Base-by-base conservation (phyloP, 2,888 invertebrate genomes). In the Amblyteles armatorius region DNA sequence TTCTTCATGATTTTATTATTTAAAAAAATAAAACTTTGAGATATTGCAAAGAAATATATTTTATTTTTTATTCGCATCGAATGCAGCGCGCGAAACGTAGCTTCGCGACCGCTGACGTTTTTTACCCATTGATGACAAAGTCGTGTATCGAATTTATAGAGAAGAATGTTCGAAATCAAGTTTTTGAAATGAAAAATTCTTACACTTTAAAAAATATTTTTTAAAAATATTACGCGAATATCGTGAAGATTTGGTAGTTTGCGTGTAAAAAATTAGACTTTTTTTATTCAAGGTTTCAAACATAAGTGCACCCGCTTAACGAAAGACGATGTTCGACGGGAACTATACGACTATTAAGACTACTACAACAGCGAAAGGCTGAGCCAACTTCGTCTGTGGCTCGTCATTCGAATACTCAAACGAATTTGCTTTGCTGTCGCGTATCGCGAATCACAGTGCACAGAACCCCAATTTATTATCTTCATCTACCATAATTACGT, bases 331-430 rank as follows among this genome's bases (percentile, higher is more conserved):
- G 36, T 65, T 65, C 73, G 78, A 74, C 74, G 82, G 48, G 16
- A 84, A 87, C 79, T 79, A 44, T 22, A 52, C 72, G 44, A 78
- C 36, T 33, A 52, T 82, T 44, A 57, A n/a, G 67, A 67, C 44
- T 40, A 57, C 44, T 1, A 33, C 4, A 48, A 55, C 33, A 48
- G 57, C 48, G 60, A 52, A 69, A 48, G 55, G 65, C 78, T 36
- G 33, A 52, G 69, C 63, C 55, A 83, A 81, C 33, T 68, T 87
- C 77, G 85, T 88, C 86, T 82, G 83, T 90, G 88, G 87, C 87
- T 88, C 86, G 86, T 73, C 80, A 80, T 84, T 88, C 86, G 86
- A 90, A 90, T 89, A 90, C 88, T 88, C 89, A 87, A 86, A 81
- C 73, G 77, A 83, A 85, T 88, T 82, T 82, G 48, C 44, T 68